phyloP scores from a whole-genome alignment of 1,140 invertebrate species.

The Aphelenchoides avenae region DNA sequence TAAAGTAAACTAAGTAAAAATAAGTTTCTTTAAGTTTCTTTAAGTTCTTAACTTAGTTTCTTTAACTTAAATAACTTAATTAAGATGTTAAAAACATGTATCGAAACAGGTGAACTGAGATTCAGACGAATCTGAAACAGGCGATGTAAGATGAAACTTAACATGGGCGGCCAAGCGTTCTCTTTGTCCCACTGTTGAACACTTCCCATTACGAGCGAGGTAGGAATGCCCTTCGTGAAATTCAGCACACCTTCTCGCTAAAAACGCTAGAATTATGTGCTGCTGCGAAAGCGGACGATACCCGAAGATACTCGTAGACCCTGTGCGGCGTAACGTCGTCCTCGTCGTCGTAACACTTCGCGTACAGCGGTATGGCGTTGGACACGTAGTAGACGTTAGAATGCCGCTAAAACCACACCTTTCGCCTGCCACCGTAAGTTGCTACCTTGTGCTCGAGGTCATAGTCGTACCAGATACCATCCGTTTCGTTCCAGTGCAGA shows the following conservation, averaged over 20 bases:
- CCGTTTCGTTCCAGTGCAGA: not conserved
- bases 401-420: not conserved
- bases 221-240: not conserved
- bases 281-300: slow-evolving; percentile 6
- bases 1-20: not conserved
- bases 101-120: too few relatives aligned
- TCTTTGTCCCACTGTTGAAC: slow-evolving; percentile 9
- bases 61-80: not conserved
- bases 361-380: slow-evolving; percentile 17
- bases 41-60: slow-evolving; percentile 7
- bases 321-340: slow-evolving; percentile 1
- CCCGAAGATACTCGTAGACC: not conserved
- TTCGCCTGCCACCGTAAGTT: not conserved
- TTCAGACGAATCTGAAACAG: too few relatives aligned
- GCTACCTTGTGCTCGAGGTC: not conserved
- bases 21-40: not conserved
- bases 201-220: not conserved
- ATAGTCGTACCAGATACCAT: slow-evolving; percentile 8
- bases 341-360: slow-evolving; percentile 5
- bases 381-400: not conserved
- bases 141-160: too few relatives aligned
- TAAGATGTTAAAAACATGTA: too few relatives aligned
- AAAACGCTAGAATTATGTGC: too few relatives aligned
- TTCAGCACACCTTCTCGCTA: slow-evolving; percentile 6
- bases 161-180: slow-evolving; percentile 23